Evolutionary conservation across 2,888 invertebrate species (phyloP).

Genomic region (Epistrophella euchroma): DNA sequence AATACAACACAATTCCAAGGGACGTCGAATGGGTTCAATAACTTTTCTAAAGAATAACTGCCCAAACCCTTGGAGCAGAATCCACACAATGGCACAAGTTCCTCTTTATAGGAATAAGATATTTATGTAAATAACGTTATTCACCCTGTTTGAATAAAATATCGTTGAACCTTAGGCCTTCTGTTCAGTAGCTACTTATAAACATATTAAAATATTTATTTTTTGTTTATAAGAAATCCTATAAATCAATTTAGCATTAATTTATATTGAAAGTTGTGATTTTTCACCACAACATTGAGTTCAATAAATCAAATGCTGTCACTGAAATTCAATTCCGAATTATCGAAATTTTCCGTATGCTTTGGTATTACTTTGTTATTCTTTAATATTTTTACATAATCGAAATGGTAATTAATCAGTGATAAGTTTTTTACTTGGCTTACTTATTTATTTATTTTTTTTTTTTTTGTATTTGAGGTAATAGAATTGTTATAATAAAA

Average conservation of each 20-base stretch:
- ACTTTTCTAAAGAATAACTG: slow-evolving; percentile 23
- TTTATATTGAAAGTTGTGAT: slow-evolving; percentile 14
- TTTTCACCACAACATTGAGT: neutral
- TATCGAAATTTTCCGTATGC: neutral
- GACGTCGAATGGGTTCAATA: slow-evolving; percentile 34
- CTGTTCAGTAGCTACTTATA: neutral
- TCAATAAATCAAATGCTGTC: slow-evolving; percentile 14
- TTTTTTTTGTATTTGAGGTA: too few relatives aligned
- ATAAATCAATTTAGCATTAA: slow-evolving; percentile 20
- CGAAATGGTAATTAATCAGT: too few relatives aligned
- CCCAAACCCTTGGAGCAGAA: neutral
- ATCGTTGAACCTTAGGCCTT: neutral
- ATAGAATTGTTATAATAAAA: too few relatives aligned
- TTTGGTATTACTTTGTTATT: neutral
- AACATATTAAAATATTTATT: neutral
- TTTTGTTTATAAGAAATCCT: neutral
- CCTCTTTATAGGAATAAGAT: slow-evolving; percentile 21
- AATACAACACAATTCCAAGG: slow-evolving; percentile 30
- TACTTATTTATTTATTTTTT: too few relatives aligned
- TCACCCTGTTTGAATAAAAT: slow-evolving; percentile 23
- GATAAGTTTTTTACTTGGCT: too few relatives aligned
- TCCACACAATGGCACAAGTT: slow-evolving; percentile 17
- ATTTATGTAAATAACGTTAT: slow-evolving; percentile 28
- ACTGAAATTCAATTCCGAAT: slow-evolving; percentile 3
- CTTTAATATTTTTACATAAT: neutral